Evolutionary conservation across 2,797 vertebrate genomes (phyloP), one percentile per base, ranked within the genome.

Genomic region (Notolabrus celidotus): DNA sequence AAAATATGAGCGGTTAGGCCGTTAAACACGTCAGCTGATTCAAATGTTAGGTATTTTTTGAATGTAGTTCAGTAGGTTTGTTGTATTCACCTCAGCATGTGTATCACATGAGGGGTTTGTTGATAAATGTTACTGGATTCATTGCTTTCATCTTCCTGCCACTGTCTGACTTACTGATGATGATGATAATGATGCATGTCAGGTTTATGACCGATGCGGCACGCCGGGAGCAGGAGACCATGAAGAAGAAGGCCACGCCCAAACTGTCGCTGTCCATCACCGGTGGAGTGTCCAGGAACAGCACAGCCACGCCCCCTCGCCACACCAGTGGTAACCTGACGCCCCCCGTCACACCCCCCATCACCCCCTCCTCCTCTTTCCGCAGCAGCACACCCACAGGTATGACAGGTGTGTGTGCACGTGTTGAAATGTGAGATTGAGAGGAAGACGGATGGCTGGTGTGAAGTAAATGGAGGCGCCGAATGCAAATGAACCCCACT

Each of bases 141-240:
- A 7, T 25, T 3, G 12, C 5, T 6, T 20, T 10, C 19, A 10
- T 25, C 6, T 17, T 5, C 9, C 14, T 15, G 1, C 36, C 23
- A 20, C n/a, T n/a, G n/a, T n/a, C 45, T 12, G 17, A 34, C 22
- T 39, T 10, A 16, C n/a, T 27, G 27, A 3, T 27, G n/a, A n/a
- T n/a, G n/a, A n/a, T n/a, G n/a, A n/a, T 38, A 1, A 34, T 8
- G 10, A 16, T 19, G 10, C 16, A n/a, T 2, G 0, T 19, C 86
- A 99, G 98, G 86, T 99, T 99, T 93, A 97, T 99, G 97, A 99
- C 98, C 0, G 98, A 99, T 83, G 98, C 98, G 15, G 97, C 97
- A 9, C 97, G 97, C 74, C 94, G 97, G 70, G 98, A 99, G 86
- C 98, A 99, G 79, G 98, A 99, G 84, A 96, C 96, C 77, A 89